Evolutionary conservation across 2,888 invertebrate species (phyloP).

Genomic region (Rhogogaster chlorosoma): DNA sequence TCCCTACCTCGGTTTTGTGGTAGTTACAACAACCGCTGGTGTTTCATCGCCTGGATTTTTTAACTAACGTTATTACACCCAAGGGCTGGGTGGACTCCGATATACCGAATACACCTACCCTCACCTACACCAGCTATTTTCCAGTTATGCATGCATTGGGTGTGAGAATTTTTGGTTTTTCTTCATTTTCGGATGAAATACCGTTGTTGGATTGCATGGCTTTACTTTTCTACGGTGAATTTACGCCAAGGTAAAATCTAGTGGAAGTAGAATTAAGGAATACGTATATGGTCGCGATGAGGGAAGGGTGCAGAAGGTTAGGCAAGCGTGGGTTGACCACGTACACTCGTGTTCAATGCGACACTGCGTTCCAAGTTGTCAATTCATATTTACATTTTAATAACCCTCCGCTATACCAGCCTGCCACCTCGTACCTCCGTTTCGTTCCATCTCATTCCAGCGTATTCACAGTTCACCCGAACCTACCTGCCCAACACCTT

Average conservation of each 20-base stretch:
- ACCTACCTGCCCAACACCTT: neutral
- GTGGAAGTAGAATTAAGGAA: neutral
- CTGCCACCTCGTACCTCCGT: constrained; percentile 9
- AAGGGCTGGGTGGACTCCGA: constrained; percentile 36
- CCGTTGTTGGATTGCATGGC: neutral
- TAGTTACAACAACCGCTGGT: constrained; percentile 43
- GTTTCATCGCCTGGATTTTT: constrained; percentile 51
- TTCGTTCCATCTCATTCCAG: constrained; percentile 32
- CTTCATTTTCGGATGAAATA: neutral
- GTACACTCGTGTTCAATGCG: constrained; percentile 52
- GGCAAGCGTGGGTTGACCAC: constrained; percentile 39
- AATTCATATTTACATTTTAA: constrained; percentile 70
- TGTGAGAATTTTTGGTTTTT: neutral
- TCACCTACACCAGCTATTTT: neutral
- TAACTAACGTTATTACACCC: constrained; percentile 54
- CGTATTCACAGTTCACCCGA: neutral
- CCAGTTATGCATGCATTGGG: neutral
- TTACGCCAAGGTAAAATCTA: neutral
- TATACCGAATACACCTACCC: neutral
- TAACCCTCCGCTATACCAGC: constrained; percentile 61
- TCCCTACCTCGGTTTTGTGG: constrained; percentile 7
- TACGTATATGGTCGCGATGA: neutral
- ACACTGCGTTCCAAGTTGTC: constrained; percentile 62
- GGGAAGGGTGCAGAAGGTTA: constrained; percentile 10
- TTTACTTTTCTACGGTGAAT: neutral